Evolutionary conservation across 2,113 vertebrate genomes (phyloP).

Genomic region (Laticauda colubrina): DNA sequence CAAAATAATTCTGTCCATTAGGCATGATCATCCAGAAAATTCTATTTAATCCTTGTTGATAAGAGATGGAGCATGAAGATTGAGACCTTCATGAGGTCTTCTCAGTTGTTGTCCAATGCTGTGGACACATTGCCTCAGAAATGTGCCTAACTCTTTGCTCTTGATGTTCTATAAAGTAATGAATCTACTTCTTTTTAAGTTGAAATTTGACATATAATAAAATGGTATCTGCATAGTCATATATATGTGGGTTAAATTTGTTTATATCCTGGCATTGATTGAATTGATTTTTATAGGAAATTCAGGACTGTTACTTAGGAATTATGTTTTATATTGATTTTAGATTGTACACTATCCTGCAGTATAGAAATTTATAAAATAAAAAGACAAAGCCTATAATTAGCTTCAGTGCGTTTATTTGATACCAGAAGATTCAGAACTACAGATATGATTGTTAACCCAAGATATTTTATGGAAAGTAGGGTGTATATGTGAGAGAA

Average conservation of each 20-base stretch:
- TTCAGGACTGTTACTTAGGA: neutral
- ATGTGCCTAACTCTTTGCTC: neutral
- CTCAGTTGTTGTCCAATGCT: neutral
- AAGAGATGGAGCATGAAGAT: neutral
- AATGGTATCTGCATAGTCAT: neutral
- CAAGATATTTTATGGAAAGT: neutral
- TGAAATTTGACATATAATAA: neutral
- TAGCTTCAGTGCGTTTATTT: neutral
- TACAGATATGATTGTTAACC: neutral
- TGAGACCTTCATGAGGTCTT: neutral
- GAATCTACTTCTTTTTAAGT: neutral
- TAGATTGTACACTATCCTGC: neutral
- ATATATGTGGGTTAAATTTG: neutral
- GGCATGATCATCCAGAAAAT: neutral
- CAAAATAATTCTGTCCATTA: neutral
- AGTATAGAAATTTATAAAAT: neutral
- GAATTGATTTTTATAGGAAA: neutral
- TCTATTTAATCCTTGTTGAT: neutral
- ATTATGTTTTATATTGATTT: neutral
- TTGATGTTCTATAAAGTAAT: neutral
- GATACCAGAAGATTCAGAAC: neutral
- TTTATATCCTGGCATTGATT: neutral
- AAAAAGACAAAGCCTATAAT: neutral
- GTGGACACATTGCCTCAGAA: neutral
- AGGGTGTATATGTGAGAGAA: neutral